These are phyloP conservation scores for Hydrochoerus hydrochaeris DNA, from an alignment of 2,113 vertebrate genomes.

Conservation along the genomic window DNA sequence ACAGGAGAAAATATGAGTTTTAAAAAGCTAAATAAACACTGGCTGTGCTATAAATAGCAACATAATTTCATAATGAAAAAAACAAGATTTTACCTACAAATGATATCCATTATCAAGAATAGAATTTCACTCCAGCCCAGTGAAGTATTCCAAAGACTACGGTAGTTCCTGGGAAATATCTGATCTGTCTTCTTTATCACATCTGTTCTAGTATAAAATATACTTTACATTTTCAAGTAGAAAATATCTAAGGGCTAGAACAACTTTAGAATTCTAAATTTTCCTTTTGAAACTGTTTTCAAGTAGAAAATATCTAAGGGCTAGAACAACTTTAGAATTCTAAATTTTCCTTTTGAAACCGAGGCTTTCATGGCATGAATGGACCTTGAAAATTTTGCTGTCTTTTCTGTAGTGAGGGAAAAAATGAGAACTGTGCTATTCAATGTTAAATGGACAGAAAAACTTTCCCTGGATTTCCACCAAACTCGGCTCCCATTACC, in stretches of 20 bases:
- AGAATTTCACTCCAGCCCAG: neutral
- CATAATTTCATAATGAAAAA: neutral
- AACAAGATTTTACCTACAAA: neutral
- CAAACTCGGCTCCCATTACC: constrained; percentile 83
- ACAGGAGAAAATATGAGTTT: neutral
- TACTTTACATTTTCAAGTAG: neutral
- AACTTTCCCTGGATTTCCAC: neutral
- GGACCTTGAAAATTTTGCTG: neutral
- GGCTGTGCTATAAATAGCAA: neutral
- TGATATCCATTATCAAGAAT: neutral
- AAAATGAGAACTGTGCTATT: neutral
- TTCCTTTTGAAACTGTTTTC: neutral
- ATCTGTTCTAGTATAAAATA: neutral
- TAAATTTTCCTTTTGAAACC: neutral
- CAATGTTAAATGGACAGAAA: neutral
- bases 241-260: neutral
- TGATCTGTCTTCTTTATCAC: neutral
- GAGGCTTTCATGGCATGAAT: neutral
- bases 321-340: neutral
- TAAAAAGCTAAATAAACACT: neutral
- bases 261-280: neutral
- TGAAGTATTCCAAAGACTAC: neutral
- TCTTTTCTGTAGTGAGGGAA: neutral
- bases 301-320: neutral
- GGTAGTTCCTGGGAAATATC: neutral